phyloP scores from a whole-genome alignment of 1,140 invertebrate species.

The Calephelis nemesis region DNA sequence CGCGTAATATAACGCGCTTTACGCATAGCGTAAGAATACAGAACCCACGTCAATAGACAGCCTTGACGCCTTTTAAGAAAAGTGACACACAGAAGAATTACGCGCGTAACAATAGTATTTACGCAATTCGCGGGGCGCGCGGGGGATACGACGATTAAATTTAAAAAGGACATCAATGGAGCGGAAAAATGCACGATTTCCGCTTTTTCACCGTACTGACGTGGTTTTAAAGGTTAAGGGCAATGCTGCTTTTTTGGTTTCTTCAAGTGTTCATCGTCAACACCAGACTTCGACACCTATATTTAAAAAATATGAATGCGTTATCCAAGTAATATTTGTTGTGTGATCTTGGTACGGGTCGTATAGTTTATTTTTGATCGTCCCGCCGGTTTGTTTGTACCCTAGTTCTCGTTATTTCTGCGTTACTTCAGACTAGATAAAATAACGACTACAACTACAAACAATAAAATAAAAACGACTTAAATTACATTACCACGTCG shows the following conservation, averaged over 20 bases:
- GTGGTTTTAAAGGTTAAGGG: conserved; percentile 77
- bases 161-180: conserved; percentile 34
- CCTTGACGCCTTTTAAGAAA: conserved; percentile 19
- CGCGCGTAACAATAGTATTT: conserved; percentile 28
- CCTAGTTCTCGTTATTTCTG: too few relatives aligned
- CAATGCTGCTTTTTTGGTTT: conserved; percentile 86
- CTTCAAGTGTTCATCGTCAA: conserved; percentile 92
- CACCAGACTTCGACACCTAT: conserved; percentile 87
- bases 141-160: conserved; percentile 33
- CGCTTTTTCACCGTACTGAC: conserved; percentile 72
- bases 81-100: conserved; percentile 15
- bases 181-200: conserved; percentile 40
- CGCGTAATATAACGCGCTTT: conserved; percentile 4
- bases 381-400: too few relatives aligned
- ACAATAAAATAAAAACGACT: too few relatives aligned
- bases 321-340: neutral
- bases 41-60: conserved; percentile 25
- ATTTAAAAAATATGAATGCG: neutral
- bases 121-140: conserved; percentile 38
- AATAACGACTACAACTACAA: too few relatives aligned
- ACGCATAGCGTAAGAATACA: conserved; percentile 16
- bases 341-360: too few relatives aligned
- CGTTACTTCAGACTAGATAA: too few relatives aligned
- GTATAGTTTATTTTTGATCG: too few relatives aligned
- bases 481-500: too few relatives aligned